phyloP scores from a whole-genome alignment of 1,140 invertebrate genomes.

The Pogonognathellus flavescens region DNA sequence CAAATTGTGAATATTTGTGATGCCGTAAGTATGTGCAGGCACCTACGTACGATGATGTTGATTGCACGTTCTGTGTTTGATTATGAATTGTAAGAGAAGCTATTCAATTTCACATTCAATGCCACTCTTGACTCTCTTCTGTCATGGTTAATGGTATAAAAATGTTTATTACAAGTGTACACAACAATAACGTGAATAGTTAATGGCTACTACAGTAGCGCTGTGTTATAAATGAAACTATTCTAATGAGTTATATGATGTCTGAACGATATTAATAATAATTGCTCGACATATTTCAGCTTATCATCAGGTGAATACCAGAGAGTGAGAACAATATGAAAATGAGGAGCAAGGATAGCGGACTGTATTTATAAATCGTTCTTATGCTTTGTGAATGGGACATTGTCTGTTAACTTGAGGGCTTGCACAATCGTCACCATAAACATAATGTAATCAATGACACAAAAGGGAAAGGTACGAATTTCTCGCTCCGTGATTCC shows the following conservation, averaged over 20 bases:
- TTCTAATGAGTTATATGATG: not conserved
- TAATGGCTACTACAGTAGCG: not conserved
- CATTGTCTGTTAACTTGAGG: constrained; percentile 45
- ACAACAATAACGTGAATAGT: not conserved
- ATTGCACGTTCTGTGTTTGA: too few relatives aligned
- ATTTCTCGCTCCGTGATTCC: constrained; percentile 49
- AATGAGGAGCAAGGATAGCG: constrained; percentile 33
- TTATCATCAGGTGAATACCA: constrained; percentile 39
- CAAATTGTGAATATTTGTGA: too few relatives aligned
- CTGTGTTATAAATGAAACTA: not conserved
- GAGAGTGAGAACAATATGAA: constrained; percentile 31
- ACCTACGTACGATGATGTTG: too few relatives aligned
- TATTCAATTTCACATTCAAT: not conserved
- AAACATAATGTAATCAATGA: constrained; percentile 49
- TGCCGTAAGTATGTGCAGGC: not conserved
- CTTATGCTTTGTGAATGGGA: constrained; percentile 43
- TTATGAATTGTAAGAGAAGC: too few relatives aligned
- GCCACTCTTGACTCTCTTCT: not conserved
- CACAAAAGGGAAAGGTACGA: constrained; percentile 55
- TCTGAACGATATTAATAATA: constrained; percentile 28
- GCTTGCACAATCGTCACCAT: constrained; percentile 46
- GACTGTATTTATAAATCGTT: constrained; percentile 19
- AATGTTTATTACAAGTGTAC: not conserved
- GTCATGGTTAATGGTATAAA: not conserved
- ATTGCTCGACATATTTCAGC: constrained; percentile 29